Evolutionary conservation across 2,797 vertebrate genomes (phyloP).

Genomic region (Adrianichthys oophorus): DNA sequence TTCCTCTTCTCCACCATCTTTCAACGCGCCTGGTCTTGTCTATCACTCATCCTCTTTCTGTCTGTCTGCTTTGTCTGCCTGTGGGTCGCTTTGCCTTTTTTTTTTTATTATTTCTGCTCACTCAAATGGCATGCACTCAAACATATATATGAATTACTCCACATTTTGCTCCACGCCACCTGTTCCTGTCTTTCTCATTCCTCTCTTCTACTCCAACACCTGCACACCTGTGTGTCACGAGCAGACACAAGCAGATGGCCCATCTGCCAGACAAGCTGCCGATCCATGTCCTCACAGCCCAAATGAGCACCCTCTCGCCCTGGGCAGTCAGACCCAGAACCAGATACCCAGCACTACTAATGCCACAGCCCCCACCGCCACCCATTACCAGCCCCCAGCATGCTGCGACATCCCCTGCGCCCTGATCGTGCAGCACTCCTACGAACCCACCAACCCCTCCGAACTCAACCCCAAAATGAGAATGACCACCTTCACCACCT

Average conservation of each 20-base stretch:
- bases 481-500: slow-evolving; percentile 77
- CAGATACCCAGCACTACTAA: slow-evolving; percentile 60
- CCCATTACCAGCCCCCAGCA: slow-evolving; percentile 78
- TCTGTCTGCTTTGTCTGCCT: slow-evolving; percentile 49
- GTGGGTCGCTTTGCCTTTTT: slow-evolving; percentile 45
- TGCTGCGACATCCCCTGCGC: slow-evolving; percentile 80
- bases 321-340: slow-evolving; percentile 62
- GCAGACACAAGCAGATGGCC: slow-evolving; percentile 68
- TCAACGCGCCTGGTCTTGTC: slow-evolving; percentile 71
- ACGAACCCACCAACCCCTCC: slow-evolving; percentile 64
- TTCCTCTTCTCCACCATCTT: slow-evolving; percentile 66
- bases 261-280: slow-evolving; percentile 66
- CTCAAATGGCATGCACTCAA: slow-evolving; percentile 46
- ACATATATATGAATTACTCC: slow-evolving; percentile 39
- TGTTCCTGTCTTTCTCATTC: slow-evolving; percentile 20
- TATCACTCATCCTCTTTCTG: slow-evolving; percentile 56
- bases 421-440: slow-evolving; percentile 75
- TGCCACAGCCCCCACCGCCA: slow-evolving; percentile 56
- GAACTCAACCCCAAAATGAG: slow-evolving; percentile 76
- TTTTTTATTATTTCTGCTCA: slow-evolving; percentile 35
- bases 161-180: slow-evolving; percentile 22
- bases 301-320: slow-evolving; percentile 62
- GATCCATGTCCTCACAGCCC: slow-evolving; percentile 62
- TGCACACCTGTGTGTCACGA: slow-evolving; percentile 15
- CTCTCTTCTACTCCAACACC: slow-evolving; percentile 18